phyloP scores from a whole-genome alignment of 2,113 vertebrate species.

The Varanus komodoensis region DNA sequence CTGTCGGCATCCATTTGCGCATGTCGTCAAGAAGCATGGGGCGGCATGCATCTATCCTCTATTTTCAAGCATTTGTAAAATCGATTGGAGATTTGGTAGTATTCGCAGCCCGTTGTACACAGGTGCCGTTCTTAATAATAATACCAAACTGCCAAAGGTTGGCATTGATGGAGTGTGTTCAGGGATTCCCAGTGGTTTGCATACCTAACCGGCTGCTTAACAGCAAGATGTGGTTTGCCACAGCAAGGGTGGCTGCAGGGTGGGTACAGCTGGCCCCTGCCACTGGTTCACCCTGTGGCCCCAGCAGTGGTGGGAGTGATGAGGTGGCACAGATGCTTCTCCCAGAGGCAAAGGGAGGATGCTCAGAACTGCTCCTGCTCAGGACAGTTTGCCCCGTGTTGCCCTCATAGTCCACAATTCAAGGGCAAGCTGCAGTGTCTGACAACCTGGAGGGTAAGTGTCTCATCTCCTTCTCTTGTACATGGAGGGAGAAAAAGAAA shows the following conservation, averaged over 20 bases:
- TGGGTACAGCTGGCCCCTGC: too few relatives aligned
- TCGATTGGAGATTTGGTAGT: neutral
- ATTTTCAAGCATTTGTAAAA: neutral
- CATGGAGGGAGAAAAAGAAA: neutral
- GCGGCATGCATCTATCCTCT: neutral
- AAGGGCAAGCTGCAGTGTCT: neutral
- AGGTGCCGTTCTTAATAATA: conserved; percentile 6
- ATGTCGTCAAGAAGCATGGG: neutral
- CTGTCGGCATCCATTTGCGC: conserved; percentile 13
- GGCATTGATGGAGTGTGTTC: neutral
- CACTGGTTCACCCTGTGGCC: too few relatives aligned
- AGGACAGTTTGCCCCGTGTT: neutral
- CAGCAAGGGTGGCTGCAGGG: too few relatives aligned
- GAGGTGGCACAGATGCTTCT: too few relatives aligned
- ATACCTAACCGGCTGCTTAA: neutral
- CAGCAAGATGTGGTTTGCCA: neutral
- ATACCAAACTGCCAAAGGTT: neutral
- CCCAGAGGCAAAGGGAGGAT: too few relatives aligned
- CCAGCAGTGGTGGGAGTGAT: too few relatives aligned
- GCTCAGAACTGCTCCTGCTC: too few relatives aligned
- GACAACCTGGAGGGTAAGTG: too few relatives aligned
- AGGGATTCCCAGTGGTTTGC: neutral
- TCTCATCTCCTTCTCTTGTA: neutral
- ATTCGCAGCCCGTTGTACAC: neutral
- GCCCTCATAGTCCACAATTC: neutral